Evolutionary conservation across 2,888 invertebrate species (phyloP).

Genomic region (Drosophila testacea): DNA sequence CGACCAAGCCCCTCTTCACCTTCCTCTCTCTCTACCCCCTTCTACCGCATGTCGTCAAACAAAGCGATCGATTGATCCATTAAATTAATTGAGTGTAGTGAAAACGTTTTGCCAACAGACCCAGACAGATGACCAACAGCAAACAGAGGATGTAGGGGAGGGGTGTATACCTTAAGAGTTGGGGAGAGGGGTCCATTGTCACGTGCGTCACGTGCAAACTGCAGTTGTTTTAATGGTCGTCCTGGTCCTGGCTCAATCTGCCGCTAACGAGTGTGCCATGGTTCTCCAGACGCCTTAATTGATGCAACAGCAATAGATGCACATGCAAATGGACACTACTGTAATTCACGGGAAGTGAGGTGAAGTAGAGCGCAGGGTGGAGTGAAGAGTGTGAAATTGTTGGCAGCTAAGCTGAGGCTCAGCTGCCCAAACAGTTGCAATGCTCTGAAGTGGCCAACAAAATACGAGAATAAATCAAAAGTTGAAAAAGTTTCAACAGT

Average conservation of each 20-base stretch:
- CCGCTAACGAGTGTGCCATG: conserved; percentile 37
- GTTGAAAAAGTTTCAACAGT: conserved; percentile 13
- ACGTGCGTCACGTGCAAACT: conserved; percentile 61
- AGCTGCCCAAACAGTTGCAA: conserved; percentile 43
- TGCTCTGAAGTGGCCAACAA: conserved; percentile 26
- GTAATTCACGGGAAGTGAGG: neutral
- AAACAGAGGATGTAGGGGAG: neutral
- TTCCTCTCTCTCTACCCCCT: neutral
- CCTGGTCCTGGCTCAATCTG: conserved; percentile 15
- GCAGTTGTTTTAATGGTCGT: conserved; percentile 66
- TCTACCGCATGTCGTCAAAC: conserved; percentile 38
- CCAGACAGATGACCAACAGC: conserved; percentile 32
- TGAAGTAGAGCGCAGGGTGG: neutral
- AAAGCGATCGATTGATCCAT: conserved; percentile 75
- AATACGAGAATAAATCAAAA: conserved; percentile 18
- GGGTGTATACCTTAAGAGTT: neutral
- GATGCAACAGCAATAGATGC: conserved; percentile 60
- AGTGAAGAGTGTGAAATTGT: conserved; percentile 38
- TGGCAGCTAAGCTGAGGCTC: conserved; percentile 31
- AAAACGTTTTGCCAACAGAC: conserved; percentile 58
- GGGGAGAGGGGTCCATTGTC: conserved; percentile 38
- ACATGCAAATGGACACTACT: conserved; percentile 59
- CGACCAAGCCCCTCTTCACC: conserved; percentile 19
- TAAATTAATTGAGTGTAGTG: conserved; percentile 76
- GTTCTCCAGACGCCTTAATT: conserved; percentile 69